Conservation (phyloP, 1,140 invertebrate genomes). For the Triops longicaudatus region DNA sequence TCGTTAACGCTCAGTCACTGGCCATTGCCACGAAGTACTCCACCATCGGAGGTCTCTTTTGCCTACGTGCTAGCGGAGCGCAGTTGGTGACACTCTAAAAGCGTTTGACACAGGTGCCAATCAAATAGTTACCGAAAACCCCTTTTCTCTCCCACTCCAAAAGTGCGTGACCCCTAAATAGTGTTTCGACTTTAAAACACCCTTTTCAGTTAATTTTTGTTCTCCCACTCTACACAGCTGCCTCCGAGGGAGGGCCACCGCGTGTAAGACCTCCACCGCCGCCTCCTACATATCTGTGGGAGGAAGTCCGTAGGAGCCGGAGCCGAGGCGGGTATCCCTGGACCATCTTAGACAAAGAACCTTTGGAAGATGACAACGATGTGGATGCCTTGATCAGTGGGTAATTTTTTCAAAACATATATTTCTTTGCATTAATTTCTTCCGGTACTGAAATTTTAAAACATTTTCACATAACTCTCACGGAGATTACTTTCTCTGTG, state of each 20-base stretch:
- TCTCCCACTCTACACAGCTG: neutral
- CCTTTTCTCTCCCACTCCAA: neutral
- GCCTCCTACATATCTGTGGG: constrained; percentile 56
- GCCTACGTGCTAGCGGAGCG: neutral
- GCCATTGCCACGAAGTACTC: neutral
- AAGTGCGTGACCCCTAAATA: neutral
- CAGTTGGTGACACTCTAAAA: neutral
- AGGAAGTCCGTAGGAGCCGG: constrained; percentile 52
- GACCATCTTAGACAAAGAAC: constrained; percentile 49
- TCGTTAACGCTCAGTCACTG: neutral
- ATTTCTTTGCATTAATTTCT: neutral
- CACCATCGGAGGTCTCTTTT: neutral
- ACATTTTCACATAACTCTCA: neutral
- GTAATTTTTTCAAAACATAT: neutral
- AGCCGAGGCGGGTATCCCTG: constrained; percentile 56
- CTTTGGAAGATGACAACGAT: constrained; percentile 24
- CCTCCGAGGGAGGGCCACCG: constrained; percentile 8
- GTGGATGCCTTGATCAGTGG: constrained; percentile 27
- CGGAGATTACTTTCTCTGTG: neutral
- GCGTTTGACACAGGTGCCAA: neutral
- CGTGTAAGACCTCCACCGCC: constrained; percentile 36
- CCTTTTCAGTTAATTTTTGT: neutral
- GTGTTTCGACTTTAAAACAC: neutral
- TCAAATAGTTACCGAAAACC: neutral
- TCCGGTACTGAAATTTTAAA: neutral